These are phyloP conservation scores for Brachionus rotundiformis DNA, from an alignment of 1,140 invertebrate species.

Conservation along the genomic window DNA sequence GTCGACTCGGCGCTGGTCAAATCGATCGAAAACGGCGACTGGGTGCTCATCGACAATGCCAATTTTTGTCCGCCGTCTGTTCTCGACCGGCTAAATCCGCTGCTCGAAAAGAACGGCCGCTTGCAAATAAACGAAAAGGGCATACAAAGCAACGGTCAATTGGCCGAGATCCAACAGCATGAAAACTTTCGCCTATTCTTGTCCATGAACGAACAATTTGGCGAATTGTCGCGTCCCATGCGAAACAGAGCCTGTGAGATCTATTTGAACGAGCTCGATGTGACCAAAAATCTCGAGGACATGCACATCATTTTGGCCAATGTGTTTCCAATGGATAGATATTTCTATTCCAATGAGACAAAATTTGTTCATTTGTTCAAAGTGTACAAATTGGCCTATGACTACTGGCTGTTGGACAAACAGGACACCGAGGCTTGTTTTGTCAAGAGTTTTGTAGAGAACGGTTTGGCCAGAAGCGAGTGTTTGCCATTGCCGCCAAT, in stretches of 20 bases:
- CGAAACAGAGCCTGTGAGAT: constrained; percentile 43
- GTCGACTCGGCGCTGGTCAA: constrained; percentile 89
- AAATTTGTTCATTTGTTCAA: background rate
- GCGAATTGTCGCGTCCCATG: constrained; percentile 47
- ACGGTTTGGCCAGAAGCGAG: background rate
- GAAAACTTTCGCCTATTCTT: constrained; percentile 72
- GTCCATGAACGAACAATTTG: constrained; percentile 30
- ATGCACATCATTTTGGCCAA: background rate
- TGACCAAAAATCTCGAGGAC: background rate
- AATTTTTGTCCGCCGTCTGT: constrained; percentile 78
- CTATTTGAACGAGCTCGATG: constrained; percentile 9
- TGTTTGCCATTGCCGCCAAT: background rate
- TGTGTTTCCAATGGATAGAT: background rate
- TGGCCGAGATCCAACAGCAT: constrained; percentile 79
- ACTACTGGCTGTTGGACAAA: background rate
- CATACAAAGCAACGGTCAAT: constrained; percentile 70
- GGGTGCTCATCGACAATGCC: constrained; percentile 92
- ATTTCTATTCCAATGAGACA: too few species aligned
- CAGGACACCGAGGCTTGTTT: background rate
- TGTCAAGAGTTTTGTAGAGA: background rate
- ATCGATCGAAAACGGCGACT: constrained; percentile 79
- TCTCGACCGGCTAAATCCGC: constrained; percentile 83
- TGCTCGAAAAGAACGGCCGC: constrained; percentile 87
- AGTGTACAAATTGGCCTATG: constrained; percentile 4
- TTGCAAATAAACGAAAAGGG: constrained; percentile 89